Evolutionary conservation across 1,140 invertebrate genomes (phyloP).

Genomic region (Vollenhovia emeryi): DNA sequence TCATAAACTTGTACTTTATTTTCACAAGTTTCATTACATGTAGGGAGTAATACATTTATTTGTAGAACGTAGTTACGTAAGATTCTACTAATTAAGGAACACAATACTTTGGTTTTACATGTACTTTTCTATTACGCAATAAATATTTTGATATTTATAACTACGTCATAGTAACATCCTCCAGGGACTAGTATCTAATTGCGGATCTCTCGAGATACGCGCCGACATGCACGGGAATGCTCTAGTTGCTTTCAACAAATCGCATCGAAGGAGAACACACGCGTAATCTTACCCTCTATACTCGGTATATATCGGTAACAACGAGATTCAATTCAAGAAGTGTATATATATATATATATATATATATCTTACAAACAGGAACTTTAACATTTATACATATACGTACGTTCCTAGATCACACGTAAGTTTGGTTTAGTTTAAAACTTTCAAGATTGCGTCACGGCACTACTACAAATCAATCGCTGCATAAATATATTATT

Average conservation of each 20-base stretch:
- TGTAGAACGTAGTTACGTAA: conserved; percentile 54
- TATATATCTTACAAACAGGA: conserved; percentile 48
- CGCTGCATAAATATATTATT: neutral
- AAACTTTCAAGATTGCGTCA: conserved; percentile 23
- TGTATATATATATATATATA: conserved; percentile 48
- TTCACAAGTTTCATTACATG: conserved; percentile 53
- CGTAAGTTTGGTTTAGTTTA: conserved; percentile 24
- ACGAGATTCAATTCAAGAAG: conserved; percentile 42
- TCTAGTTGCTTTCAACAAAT: conserved; percentile 21
- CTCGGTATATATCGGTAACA: neutral
- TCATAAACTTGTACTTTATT: conserved; percentile 65
- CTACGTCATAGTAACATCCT: conserved; percentile 24
- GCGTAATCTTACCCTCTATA: conserved; percentile 5
- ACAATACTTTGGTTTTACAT: conserved; percentile 74
- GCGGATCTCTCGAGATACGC: conserved; percentile 13
- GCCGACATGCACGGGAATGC: neutral
- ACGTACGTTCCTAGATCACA: conserved; percentile 11
- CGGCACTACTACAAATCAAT: neutral
- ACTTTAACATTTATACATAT: conserved; percentile 43
- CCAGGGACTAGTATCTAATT: conserved; percentile 7
- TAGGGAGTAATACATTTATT: conserved; percentile 61
- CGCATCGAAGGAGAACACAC: neutral
- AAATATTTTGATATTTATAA: conserved; percentile 67
- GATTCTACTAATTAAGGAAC: conserved; percentile 68
- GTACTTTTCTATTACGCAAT: conserved; percentile 69